Conservation (phyloP, 2,113 vertebrate species). For the Strix uralensis region DNA sequence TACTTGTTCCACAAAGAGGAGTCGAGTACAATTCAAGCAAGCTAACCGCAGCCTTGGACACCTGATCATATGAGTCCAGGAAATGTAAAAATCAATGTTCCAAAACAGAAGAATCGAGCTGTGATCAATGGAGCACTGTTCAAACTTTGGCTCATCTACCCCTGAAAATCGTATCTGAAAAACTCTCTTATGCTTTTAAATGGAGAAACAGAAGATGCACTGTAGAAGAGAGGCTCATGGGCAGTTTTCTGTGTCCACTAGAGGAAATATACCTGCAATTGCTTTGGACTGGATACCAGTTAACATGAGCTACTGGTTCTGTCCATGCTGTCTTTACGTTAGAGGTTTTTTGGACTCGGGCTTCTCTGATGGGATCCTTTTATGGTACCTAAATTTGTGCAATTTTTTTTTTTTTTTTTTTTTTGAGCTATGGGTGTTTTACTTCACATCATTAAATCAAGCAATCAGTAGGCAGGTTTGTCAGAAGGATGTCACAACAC, state of each 20-base stretch:
- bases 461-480: not conserved
- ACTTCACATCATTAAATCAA: not conserved
- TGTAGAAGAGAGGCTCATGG: not conserved
- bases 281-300: not conserved
- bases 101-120: not conserved
- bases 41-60: constrained; percentile 29
- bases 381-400: not conserved
- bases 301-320: not conserved
- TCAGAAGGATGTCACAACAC: not conserved
- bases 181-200: not conserved
- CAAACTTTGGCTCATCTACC: not conserved
- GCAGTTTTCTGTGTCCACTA: not conserved
- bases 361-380: not conserved
- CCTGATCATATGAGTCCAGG: not conserved
- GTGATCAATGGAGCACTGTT: constrained; percentile 27
- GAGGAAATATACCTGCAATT: not conserved
- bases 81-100: constrained; percentile 44
- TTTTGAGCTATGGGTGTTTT: not conserved
- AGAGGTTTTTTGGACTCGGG: not conserved
- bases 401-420: not conserved
- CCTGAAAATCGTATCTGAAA: constrained; percentile 5
- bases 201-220: not conserved
- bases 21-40: not conserved
- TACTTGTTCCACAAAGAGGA: not conserved
- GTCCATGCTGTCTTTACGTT: not conserved